Conservation (phyloP, 2,888 invertebrate species). For the Patella caerulea region DNA sequence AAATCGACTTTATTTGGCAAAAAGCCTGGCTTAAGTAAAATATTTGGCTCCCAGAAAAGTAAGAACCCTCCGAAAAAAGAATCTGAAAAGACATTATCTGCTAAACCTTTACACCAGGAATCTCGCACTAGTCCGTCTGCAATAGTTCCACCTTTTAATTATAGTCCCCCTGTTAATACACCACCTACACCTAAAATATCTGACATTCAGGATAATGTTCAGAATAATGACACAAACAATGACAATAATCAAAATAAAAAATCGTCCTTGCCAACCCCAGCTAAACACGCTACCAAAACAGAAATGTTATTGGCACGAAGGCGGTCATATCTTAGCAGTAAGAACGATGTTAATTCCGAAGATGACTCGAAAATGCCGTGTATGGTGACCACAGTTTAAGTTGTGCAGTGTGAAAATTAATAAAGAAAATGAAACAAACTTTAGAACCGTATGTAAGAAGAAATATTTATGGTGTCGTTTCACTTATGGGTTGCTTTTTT, state of each 20-base stretch:
- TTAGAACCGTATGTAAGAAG: too few relatives aligned
- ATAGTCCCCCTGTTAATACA: conserved; percentile 67
- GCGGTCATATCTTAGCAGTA: conserved; percentile 38
- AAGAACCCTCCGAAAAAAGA: conserved; percentile 29
- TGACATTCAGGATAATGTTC: not conserved
- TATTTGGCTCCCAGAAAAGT: conserved; percentile 26
- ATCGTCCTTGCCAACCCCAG: conserved; percentile 20
- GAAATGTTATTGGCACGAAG: conserved; percentile 68
- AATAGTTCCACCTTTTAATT: conserved; percentile 74
- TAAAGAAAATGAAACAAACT: too few relatives aligned
- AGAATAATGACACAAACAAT: not conserved
- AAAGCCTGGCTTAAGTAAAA: conserved; percentile 24
- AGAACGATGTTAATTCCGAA: conserved; percentile 24
- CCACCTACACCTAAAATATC: conserved; percentile 9
- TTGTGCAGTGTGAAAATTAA: not conserved
- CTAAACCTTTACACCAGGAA: conserved; percentile 24
- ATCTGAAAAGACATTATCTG: conserved; percentile 32
- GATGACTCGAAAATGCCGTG: conserved; percentile 39
- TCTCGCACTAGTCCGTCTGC: conserved; percentile 62
- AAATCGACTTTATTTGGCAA: conserved; percentile 26
- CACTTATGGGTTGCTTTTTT: too few relatives aligned
- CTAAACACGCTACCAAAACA: conserved; percentile 60
- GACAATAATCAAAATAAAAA: conserved; percentile 10
- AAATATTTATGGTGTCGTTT: too few relatives aligned
- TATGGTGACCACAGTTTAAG: conserved; percentile 48